These are phyloP conservation scores for Coelinius sp. DNA, from an alignment of 2,888 invertebrate species.

Conservation along the genomic window DNA sequence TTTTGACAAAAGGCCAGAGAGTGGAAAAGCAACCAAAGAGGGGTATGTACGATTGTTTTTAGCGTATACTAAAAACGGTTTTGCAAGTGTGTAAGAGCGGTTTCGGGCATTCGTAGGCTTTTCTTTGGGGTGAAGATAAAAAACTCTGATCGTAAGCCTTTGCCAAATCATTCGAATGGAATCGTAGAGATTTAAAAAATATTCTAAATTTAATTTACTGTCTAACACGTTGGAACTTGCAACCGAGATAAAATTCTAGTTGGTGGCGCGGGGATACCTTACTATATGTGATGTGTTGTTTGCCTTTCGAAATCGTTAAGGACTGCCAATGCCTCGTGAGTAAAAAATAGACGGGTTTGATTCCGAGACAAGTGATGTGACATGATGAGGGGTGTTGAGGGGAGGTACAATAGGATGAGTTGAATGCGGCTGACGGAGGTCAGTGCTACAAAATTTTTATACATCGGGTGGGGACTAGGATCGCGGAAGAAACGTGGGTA, in stretches of 20 bases:
- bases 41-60: conserved; percentile 31
- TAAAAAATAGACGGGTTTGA: conserved; percentile 64
- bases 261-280: not conserved
- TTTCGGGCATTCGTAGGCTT: conserved; percentile 15
- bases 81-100: not conserved
- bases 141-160: not conserved
- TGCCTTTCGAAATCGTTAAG: conserved; percentile 65
- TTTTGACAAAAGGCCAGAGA: conserved; percentile 51
- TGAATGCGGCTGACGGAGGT: conserved; percentile 31
- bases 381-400: not conserved
- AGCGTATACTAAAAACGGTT: conserved; percentile 25
- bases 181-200: conserved; percentile 71
- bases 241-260: conserved; percentile 45
- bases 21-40: conserved; percentile 38
- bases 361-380: conserved; percentile 18
- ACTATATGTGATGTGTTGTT: conserved; percentile 37
- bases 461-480: conserved; percentile 14
- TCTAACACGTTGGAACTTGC: conserved; percentile 47
- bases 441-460: conserved; percentile 30
- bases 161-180: conserved; percentile 70
- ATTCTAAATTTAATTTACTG: conserved; percentile 70
- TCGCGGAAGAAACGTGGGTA: conserved; percentile 34
- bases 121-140: conserved; percentile 17
- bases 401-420: not conserved
- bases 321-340: conserved; percentile 63